Base-by-base conservation (phyloP, 1,140 invertebrate genomes). In the Xylocopa sonorina region DNA sequence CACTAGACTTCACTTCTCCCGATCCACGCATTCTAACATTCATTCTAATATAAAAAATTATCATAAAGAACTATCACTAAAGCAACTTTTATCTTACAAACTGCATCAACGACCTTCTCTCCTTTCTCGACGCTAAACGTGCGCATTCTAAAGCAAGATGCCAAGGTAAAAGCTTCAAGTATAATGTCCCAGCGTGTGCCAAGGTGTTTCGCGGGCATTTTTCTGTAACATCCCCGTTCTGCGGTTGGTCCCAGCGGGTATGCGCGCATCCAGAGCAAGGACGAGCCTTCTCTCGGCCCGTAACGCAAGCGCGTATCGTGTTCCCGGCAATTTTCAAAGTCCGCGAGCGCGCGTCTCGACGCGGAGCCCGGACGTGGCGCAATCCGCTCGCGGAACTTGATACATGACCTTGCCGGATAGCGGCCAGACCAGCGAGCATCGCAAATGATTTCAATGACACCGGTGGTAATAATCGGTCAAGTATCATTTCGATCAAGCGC, bases 401-500 rank as follows among this genome's bases (percentile, higher is more conserved):
- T 86, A 85, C 85, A 86, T 86, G 85, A 86, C 85, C 85, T 86
- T 86, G 85, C 63, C 58, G 58, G 81, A 84, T 66, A 82, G 63
- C 58, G 51, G 72, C 63, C 57, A 83, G 63, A 60, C 62, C 67
- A 60, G 53, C 66, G 55, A 53, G 24, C 73, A 75, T 62, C 29
- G 84, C 62, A 80, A 86, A 86, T 83, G 84, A 86, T 86, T 86
- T 86, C 84, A 86, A 86, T 86, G 84, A 86, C 77, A 86, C 84
- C 84, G 85, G 69, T 83, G 84, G 84, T 80, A 83, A 86, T 86
- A 83, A 86, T 85, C 75, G 82, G 73, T 53, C 82, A 75, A 72
- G 75, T 78, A 75, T 75, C 73, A 82, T 79, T 74, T 82, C 46
- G 73, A 53, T 55, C 48, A 63, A 57, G 66, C 64, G 46, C 51